These are phyloP conservation scores for Cliona cf. orientalis DNA, from an alignment of 37 sponge, comb jelly and placozoan genomes.

Conservation along the genomic window DNA sequence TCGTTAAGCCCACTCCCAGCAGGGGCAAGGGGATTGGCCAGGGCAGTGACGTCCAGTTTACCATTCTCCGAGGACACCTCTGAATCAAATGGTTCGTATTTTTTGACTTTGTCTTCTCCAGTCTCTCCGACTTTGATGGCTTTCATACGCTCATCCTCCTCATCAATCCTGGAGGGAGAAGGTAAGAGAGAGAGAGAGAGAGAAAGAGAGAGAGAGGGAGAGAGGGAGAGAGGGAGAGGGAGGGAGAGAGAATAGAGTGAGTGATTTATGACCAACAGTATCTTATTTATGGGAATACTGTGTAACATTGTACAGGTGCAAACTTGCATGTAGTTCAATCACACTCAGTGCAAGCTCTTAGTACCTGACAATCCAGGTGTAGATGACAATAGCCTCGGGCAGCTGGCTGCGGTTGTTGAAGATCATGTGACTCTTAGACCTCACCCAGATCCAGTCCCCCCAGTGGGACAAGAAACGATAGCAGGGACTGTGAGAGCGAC, in stretches of 20 bases:
- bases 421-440: slow-evolving; percentile 55
- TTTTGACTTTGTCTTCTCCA: slow-evolving; percentile 32
- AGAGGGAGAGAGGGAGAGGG: neutral
- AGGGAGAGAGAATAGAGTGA: neutral
- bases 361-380: slow-evolving; percentile 82
- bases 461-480: slow-evolving; percentile 70
- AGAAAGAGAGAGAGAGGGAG: neutral
- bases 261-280: neutral
- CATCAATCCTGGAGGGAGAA: slow-evolving; percentile 31
- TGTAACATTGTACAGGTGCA: no score
- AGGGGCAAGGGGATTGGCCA: slow-evolving; percentile 12
- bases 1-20: neutral
- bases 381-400: slow-evolving; percentile 70
- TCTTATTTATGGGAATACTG: no score
- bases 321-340: no score
- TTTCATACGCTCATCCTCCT: slow-evolving; percentile 65
- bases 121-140: slow-evolving; percentile 34
- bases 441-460: slow-evolving; percentile 79
- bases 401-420: slow-evolving; percentile 60
- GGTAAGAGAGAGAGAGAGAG: slow-evolving; percentile 6
- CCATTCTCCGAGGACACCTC: neutral
- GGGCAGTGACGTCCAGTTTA: neutral
- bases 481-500: slow-evolving; percentile 64
- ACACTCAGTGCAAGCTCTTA: no score
- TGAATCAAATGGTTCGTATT: neutral